These are phyloP conservation scores for Orchesella cincta DNA, from an alignment of 1,140 invertebrate species.

Conservation along the genomic window DNA sequence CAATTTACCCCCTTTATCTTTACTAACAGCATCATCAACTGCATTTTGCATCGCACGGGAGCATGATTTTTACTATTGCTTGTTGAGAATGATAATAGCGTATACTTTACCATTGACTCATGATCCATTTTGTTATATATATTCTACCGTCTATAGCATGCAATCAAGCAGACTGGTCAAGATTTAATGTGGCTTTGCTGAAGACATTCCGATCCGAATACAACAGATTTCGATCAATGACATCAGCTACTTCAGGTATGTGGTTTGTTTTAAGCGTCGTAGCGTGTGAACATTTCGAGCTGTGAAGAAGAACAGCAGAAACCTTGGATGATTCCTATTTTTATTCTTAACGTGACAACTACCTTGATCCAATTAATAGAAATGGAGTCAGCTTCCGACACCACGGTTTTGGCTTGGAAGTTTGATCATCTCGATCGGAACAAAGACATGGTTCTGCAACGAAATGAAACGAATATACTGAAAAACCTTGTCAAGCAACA, in stretches of 20 bases:
- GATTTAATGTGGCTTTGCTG: conserved; percentile 79
- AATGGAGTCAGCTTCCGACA: conserved; percentile 37
- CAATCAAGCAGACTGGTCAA: conserved; percentile 68
- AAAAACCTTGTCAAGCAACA: conserved; percentile 78
- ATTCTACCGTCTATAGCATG: conserved; percentile 65
- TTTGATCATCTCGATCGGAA: conserved; percentile 78
- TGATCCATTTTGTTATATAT: conserved; percentile 31
- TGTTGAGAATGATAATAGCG: neutral
- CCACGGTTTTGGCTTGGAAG: conserved; percentile 77
- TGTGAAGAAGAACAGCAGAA: conserved; percentile 43
- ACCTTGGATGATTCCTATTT: neutral
- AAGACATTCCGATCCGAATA: conserved; percentile 80
- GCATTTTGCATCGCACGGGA: neutral
- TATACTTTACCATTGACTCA: neutral
- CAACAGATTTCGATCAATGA: conserved; percentile 52
- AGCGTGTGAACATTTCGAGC: neutral
- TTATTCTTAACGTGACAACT: neutral
- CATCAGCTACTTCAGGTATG: conserved; percentile 26
- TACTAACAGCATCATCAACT: too few species aligned
- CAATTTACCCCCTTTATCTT: too few species aligned
- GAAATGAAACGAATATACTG: conserved; percentile 76
- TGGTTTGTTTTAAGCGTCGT: neutral
- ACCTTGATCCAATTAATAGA: conserved; percentile 28
- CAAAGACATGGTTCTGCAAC: conserved; percentile 71
- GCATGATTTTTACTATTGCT: neutral